phyloP scores from a whole-genome alignment of 2,113 vertebrate genomes.

The Scomber japonicus region DNA sequence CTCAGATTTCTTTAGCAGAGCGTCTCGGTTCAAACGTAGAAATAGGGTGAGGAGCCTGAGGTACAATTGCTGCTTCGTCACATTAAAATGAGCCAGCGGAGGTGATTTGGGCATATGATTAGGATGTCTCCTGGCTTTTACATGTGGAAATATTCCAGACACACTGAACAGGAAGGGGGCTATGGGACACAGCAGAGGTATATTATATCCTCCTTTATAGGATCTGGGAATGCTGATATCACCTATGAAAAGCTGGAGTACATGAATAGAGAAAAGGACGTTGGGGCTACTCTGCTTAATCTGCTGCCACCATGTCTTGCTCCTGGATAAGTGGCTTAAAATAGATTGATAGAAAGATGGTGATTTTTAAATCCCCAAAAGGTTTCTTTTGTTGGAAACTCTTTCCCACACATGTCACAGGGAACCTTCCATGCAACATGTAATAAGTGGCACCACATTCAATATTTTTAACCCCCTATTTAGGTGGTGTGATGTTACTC shows the following conservation, averaged over 20 bases:
- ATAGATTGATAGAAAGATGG: background rate
- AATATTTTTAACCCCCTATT: background rate
- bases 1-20: constrained; percentile 6
- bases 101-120: constrained; percentile 27
- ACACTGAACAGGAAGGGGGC: constrained; percentile 32
- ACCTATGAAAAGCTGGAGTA: constrained; percentile 25
- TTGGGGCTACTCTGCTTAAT: background rate
- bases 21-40: background rate
- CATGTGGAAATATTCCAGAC: constrained; percentile 36
- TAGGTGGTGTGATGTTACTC: background rate
- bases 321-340: constrained; percentile 1
- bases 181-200: background rate
- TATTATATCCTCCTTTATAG: constrained; percentile 36
- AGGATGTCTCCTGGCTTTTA: constrained; percentile 37
- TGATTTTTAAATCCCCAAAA: background rate
- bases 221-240: constrained; percentile 30
- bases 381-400: background rate
- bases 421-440: background rate
- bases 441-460: background rate
- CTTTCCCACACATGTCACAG: background rate
- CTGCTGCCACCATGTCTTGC: background rate
- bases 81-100: constrained; percentile 15
- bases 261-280: constrained; percentile 15
- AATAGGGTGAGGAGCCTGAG: background rate
- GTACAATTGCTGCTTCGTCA: background rate